Evolutionary conservation across 1,140 invertebrate species (phyloP).

Genomic region (Zaprionus lachaisei): DNA sequence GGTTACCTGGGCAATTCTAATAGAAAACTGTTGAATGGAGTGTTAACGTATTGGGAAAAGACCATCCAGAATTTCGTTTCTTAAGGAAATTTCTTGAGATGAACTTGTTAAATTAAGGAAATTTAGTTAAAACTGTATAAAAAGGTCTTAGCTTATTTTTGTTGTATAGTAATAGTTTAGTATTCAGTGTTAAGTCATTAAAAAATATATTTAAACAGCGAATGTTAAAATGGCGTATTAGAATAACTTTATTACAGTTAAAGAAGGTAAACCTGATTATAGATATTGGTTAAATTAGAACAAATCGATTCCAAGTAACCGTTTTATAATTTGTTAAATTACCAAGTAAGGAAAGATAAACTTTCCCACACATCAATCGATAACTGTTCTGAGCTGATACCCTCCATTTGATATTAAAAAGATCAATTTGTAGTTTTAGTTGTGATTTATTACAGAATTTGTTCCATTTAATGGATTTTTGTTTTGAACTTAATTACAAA

Average conservation of each 20-base stretch:
- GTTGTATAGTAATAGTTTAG: not conserved
- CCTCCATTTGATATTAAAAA: not conserved
- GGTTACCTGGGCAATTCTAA: conserved; percentile 1
- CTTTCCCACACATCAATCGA: too few relatives aligned
- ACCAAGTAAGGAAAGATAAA: too few relatives aligned
- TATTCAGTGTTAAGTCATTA: not conserved
- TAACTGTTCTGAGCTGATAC: too few relatives aligned
- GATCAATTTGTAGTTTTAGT: not conserved
- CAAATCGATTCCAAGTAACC: too few relatives aligned
- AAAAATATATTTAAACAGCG: too few relatives aligned
- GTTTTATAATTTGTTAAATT: too few relatives aligned
- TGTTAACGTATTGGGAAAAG: conserved; percentile 9
- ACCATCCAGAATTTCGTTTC: not conserved
- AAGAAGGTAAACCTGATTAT: too few relatives aligned
- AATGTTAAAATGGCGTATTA: too few relatives aligned
- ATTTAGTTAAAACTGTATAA: too few relatives aligned
- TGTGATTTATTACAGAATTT: not conserved
- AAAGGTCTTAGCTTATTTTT: too few relatives aligned
- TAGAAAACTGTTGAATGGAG: not conserved
- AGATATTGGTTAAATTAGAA: too few relatives aligned
- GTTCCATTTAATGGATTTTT: not conserved
- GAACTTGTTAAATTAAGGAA: not conserved
- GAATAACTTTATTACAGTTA: too few relatives aligned
- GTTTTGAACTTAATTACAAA: not conserved
- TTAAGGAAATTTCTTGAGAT: not conserved